Base-by-base conservation (phyloP, 2,888 invertebrate species). In the Didymodactylos carnosus region DNA sequence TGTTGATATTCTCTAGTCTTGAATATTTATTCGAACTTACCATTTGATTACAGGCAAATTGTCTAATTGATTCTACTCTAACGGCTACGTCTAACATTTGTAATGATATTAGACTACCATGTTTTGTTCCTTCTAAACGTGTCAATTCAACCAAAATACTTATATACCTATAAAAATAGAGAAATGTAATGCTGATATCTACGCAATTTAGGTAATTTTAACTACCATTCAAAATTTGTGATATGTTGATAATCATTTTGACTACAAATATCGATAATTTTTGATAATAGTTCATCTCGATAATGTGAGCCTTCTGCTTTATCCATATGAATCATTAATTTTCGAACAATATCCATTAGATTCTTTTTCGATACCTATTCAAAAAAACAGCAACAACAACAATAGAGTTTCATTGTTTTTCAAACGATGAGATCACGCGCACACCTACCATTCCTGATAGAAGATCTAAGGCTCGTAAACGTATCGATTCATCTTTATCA, bases 211-310 rank as follows among this genome's bases (percentile, higher is more conserved):
- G n/a, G n/a, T n/a, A n/a, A n/a, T n/a, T n/a, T 90, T 77, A 91
- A 88, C 83, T 91, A 94, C 98, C 98, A 99, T 86, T 99, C 97
- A 85, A 99, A 99, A 86, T 95, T 95, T 16, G 94, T 92, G 76
- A 98, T 94, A 84, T 92, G 94, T 82, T 97, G 92, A 86, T 98
- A 98, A 85, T 95, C 97, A 84, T 94, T 94, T 85, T 98, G 97
- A 23, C 94, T 92, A 84, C 98, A 99, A 79, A 99, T 98, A 82
- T 94, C 91, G 78, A 99, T 91, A 78, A 97, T 95, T 84, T 98
- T 93, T 76, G 90, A 90, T 5, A 99, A 87, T 75, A 99, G 84
- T 85, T 99, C 97, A 85, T 99, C 94, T 39, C 97, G 87, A 84
- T 98, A 98, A 75, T 91, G 87, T 11, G 94, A 93, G 71, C 97